A percentile compares a stretch with the other conserved stretches of the same genome.
These are phyloP conservation scores for Bryconaethiops microstoma DNA, from an alignment of 2,797 vertebrate genomes.

Conservation along the genomic window DNA sequence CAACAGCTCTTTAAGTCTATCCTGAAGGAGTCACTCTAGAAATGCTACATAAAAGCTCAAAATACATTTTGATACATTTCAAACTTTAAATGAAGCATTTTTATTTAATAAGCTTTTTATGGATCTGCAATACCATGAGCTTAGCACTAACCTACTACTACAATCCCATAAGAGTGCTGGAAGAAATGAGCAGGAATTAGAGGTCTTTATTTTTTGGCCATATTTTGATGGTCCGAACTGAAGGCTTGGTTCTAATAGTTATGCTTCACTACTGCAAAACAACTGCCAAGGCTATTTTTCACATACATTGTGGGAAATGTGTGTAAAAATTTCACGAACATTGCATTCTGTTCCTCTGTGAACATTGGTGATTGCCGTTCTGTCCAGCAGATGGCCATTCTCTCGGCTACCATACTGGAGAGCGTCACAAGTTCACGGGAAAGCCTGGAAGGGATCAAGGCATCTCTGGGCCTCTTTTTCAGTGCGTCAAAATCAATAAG, in stretches of 20 bases:
- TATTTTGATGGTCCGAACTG: neutral
- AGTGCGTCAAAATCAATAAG: conserved; percentile 44
- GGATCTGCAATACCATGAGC: no score
- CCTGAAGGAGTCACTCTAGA: no score
- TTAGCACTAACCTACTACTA: no score
- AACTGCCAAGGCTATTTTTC: neutral
- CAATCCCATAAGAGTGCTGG: neutral
- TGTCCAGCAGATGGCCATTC: conserved; percentile 6
- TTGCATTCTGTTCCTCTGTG: conserved; percentile 3
- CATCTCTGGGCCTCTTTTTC: conserved; percentile 11
- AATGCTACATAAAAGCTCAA: no score
- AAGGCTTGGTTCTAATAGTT: no score
- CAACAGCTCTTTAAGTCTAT: no score
- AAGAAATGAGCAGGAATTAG: neutral
- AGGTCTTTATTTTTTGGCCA: no score
- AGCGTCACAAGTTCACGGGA: conserved; percentile 4
- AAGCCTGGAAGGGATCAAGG: conserved; percentile 44
- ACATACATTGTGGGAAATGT: neutral
- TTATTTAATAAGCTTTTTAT: no score
- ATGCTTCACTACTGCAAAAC: neutral
- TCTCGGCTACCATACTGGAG: neutral
- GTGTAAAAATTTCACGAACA: no score
- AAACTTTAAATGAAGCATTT: no score
- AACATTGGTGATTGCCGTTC: neutral
- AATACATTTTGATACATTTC: no score